phyloP scores from a whole-genome alignment of 2,797 vertebrate genomes.

The Chaunax sp. region DNA sequence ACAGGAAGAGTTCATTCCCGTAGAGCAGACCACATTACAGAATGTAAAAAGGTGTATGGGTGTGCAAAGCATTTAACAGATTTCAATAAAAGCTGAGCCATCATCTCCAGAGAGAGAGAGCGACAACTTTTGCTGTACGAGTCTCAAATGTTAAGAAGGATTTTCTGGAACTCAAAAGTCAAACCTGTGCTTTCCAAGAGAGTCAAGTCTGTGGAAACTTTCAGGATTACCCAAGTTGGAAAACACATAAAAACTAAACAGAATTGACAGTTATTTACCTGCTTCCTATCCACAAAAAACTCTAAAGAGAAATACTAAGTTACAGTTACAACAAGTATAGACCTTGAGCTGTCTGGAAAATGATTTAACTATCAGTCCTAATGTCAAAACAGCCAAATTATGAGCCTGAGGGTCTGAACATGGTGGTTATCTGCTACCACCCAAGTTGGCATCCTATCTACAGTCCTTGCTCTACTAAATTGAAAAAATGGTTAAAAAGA shows the following conservation, averaged over 20 bases:
- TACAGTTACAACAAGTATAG: too few relatives aligned
- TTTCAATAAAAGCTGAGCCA: slow-evolving; percentile 43
- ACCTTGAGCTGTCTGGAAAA: slow-evolving; percentile 42
- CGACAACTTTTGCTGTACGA: slow-evolving; percentile 30
- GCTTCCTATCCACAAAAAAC: slow-evolving; percentile 38
- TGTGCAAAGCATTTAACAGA: slow-evolving; percentile 43
- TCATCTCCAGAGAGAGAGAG: slow-evolving; percentile 45
- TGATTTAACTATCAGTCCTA: slow-evolving; percentile 45
- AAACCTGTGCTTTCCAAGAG: slow-evolving; percentile 31
- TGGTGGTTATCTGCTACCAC: slow-evolving; percentile 59
- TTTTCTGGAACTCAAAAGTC: too few relatives aligned
- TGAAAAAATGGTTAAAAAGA: slow-evolving; percentile 24
- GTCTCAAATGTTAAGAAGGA: too few relatives aligned
- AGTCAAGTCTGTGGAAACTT: slow-evolving; percentile 49
- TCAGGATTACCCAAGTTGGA: slow-evolving; percentile 46
- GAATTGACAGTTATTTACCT: slow-evolving; percentile 49
- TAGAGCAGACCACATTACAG: slow-evolving; percentile 43
- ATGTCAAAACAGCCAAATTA: slow-evolving; percentile 62
- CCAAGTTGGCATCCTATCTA: slow-evolving; percentile 57
- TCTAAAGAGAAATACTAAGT: too few relatives aligned
- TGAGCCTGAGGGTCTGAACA: slow-evolving; percentile 44
- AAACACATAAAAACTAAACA: slow-evolving; percentile 49
- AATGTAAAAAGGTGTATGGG: too few relatives aligned
- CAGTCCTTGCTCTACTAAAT: slow-evolving; percentile 10
- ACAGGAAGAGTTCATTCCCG: slow-evolving; percentile 54